phyloP scores from a whole-genome alignment of 2,888 invertebrate species.

The Pseudoips prasinana region DNA sequence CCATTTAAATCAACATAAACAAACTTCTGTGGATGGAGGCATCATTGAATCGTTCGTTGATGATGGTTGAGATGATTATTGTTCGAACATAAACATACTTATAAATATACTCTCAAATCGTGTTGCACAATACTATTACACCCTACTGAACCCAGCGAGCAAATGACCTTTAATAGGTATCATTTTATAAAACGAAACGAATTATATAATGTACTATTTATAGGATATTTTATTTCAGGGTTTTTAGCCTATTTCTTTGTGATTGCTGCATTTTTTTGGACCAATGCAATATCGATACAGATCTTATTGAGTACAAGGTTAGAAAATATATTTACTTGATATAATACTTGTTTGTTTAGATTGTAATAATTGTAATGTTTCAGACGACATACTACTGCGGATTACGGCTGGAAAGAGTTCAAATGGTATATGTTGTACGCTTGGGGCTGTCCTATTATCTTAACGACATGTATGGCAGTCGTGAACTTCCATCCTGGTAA shows the following conservation, averaged over 20 bases:
- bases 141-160: no score
- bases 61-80: no score
- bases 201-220: no score
- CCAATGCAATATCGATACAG: conserved; percentile 86
- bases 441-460: conserved; percentile 78
- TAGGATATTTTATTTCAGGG: conserved; percentile 65
- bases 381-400: conserved; percentile 51
- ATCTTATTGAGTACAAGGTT: conserved; percentile 84
- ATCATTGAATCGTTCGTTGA: no score
- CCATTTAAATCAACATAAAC: no score
- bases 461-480: conserved; percentile 74
- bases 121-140: no score
- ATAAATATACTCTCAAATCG: no score
- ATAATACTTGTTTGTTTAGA: neutral
- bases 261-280: conserved; percentile 85
- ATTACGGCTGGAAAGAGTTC: conserved; percentile 82
- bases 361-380: conserved; percentile 11
- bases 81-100: no score
- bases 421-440: conserved; percentile 80
- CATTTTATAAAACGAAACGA: no score
- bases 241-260: conserved; percentile 81
- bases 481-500: conserved; percentile 77
- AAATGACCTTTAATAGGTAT: no score
- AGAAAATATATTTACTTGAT: conserved; percentile 37
- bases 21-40: no score